phyloP scores from a whole-genome alignment of 1,140 invertebrate species.

The Idris sp. region DNA sequence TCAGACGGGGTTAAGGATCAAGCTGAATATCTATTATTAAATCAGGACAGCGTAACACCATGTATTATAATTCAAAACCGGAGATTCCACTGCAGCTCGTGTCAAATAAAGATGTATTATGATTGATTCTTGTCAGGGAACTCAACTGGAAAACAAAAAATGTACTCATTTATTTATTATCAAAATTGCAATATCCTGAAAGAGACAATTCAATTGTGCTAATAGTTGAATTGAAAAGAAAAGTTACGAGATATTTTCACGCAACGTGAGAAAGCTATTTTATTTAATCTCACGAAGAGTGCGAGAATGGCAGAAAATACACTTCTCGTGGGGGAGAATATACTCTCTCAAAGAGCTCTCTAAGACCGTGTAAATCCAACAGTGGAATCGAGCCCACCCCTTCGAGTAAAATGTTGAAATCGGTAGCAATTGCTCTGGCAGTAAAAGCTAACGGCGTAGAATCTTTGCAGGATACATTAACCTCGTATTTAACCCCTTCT shows the following conservation, averaged over 20 bases:
- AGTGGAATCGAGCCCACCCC: constrained; percentile 58
- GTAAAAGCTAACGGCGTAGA: constrained; percentile 66
- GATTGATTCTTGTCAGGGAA: no score
- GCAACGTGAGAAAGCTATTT: constrained; percentile 61
- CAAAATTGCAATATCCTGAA: constrained; percentile 8
- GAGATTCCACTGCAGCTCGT: no score
- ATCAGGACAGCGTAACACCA: constrained; percentile 45
- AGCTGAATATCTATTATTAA: constrained; percentile 56
- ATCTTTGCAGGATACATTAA: constrained; percentile 59
- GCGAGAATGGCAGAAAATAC: constrained; percentile 60
- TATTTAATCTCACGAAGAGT: constrained; percentile 69
- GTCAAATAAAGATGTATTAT: no score
- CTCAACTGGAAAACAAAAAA: no score
- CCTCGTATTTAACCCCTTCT: constrained; percentile 61
- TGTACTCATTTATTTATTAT: no score
- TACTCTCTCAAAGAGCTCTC: constrained; percentile 57
- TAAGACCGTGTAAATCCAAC: constrained; percentile 64
- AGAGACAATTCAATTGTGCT: constrained; percentile 24
- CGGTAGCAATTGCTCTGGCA: constrained; percentile 59
- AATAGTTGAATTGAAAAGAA: constrained; percentile 34
- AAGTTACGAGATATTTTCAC: constrained; percentile 61
- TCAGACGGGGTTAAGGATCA: constrained; percentile 55
- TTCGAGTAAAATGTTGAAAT: constrained; percentile 59
- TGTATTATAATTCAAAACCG: constrained; percentile 31
- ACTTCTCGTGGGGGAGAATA: constrained; percentile 47